Percentiles rank a stretch among this genome's conserved stretches.
Conservation (phyloP, 2,113 vertebrate species). For the Scolopax mira region DNA sequence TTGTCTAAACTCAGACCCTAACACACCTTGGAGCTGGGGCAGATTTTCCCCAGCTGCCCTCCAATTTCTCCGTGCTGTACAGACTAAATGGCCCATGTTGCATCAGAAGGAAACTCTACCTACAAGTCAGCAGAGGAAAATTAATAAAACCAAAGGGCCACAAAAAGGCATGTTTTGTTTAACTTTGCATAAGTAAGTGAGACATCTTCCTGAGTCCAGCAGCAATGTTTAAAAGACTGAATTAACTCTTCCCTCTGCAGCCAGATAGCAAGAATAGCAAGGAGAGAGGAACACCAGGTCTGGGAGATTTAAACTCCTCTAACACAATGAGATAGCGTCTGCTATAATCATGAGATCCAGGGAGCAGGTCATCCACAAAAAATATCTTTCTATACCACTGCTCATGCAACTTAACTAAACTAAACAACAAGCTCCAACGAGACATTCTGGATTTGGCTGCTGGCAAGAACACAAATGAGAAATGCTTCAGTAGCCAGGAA, state of each 20-base stretch:
- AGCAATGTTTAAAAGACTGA: neutral
- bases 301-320: neutral
- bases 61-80: neutral
- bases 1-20: neutral
- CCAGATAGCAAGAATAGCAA: neutral
- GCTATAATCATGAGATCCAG: neutral
- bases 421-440: neutral
- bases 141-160: neutral
- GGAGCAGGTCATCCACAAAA: neutral
- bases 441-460: slow-evolving; percentile 32
- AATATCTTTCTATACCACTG: neutral
- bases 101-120: neutral
- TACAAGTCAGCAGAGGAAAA: slow-evolving; percentile 6
- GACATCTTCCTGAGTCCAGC: neutral
- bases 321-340: neutral
- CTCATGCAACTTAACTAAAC: neutral
- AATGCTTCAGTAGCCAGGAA: slow-evolving; percentile 7
- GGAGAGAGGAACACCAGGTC: neutral
- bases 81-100: neutral
- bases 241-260: neutral
- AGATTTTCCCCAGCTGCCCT: neutral
- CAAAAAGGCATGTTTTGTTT: neutral
- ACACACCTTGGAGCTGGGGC: neutral
- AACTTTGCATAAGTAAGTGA: accelerated
- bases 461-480: slow-evolving; percentile 39